Evolutionary conservation across 2,797 vertebrate genomes (phyloP), one percentile per base, ranked within the genome.

Genomic region (Rhadinocentrus ornatus): DNA sequence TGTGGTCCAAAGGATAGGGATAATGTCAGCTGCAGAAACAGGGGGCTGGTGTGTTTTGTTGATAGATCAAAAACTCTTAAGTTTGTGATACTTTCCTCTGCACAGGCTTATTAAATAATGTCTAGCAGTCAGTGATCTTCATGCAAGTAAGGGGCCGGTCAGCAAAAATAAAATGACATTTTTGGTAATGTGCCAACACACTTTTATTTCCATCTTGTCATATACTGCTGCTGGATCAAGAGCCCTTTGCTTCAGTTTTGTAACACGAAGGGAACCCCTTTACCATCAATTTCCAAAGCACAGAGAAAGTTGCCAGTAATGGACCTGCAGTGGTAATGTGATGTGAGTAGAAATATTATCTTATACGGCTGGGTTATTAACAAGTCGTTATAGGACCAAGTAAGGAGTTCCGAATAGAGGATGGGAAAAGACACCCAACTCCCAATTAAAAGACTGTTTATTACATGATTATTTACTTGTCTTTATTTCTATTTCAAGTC

Each of bases 91-190:
- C 20, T 41, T 22, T 57, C 31, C 62, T 29, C 4, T 27, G 37
- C 16, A 62, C 1, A 61, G 52, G 62, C 57, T 67, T 66, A 61
- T 61, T 64, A 55, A 39, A 34, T 31, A 31, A 70, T 57, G 26
- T 41, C 34, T 31, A 50, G 39, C 7, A 32, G 2, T 61, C 20
- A 69, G 41, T 53, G 60, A 52, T 39, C 27, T 29, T 73, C 26
- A 68, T 73, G 66, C 60, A 71, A 76, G 55, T 62, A 62, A 59
- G 53, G 20, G 62, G 13, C 44, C 24, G 35, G 24, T 18, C 12
- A 68, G 20, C 73, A 55, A 20, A 70, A 61, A 34, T 18, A 67
- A 35, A 9, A 64, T 54, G 69, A 24, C 12, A 3, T 32, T 50
- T 67, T 69, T 3, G 67, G 29, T 48, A n/a, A 56, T 32, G 39